Conservation (phyloP, 1,140 invertebrate species). For the Drosophila sucinea region DNA sequence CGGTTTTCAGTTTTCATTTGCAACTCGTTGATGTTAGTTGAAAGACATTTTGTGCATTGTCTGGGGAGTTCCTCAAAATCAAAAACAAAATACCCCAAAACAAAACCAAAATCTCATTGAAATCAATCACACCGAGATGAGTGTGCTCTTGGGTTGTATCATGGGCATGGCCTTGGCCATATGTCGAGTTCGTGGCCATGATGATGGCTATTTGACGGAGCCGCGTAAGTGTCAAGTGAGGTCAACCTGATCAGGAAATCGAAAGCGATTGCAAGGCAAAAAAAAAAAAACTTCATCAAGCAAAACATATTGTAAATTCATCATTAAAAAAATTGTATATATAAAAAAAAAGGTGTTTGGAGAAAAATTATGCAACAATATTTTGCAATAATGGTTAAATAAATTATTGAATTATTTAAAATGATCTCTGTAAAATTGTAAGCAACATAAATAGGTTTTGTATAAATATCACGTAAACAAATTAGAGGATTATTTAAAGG, state of each 20-base stretch:
- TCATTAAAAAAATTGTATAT: background rate
- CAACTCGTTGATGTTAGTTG: constrained; percentile 47
- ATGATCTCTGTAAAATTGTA: no score
- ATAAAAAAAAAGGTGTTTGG: background rate
- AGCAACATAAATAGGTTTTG: no score
- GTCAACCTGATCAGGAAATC: background rate
- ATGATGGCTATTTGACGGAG: constrained; percentile 70
- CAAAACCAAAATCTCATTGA: background rate
- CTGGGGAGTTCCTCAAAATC: constrained; percentile 15
- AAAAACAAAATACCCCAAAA: constrained; percentile 11
- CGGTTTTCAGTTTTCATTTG: constrained; percentile 64
- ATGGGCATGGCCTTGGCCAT: constrained; percentile 36
- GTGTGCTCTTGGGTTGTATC: constrained; percentile 27
- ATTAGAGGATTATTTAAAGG: no score
- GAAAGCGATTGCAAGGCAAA: background rate
- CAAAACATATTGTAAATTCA: background rate
- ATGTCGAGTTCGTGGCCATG: constrained; percentile 30
- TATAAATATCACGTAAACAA: no score
- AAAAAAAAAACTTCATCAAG: background rate
- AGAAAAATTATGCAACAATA: no score
- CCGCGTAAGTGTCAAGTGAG: constrained; percentile 71
- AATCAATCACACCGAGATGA: constrained; percentile 24
- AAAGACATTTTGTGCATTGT: constrained; percentile 20
- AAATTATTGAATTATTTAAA: no score
- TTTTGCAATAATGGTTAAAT: no score